Base-by-base conservation (phyloP, 1,140 invertebrate genomes). In the Zaprionus gabonicus region DNA sequence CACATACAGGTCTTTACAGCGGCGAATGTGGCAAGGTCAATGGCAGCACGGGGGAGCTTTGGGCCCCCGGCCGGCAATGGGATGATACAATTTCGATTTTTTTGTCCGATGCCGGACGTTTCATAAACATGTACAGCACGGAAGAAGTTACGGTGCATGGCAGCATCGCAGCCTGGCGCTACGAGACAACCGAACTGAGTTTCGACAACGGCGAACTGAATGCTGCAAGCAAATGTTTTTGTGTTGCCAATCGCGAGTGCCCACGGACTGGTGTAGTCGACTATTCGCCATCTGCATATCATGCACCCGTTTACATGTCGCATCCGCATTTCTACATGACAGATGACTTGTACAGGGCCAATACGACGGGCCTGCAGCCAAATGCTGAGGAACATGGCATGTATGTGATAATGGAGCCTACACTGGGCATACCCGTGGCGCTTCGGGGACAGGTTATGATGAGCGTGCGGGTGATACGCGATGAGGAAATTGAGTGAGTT, bases 241-340 rank as follows among this genome's bases (percentile, higher is more conserved):
- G 91, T 68, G 75, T 84, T 7, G 4, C 44, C 36, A 66, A 92
- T 4, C 76, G 92, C 0, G 92, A 93, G 72, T 94, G 93, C 72
- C 91, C 90, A 0, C 53, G 62, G 55, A 88, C 88, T 69, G 95
- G 95, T 3, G 93, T 95, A 2, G 92, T 96, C 75, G 95, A 96
- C 88, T 95, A 96, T 31, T 95, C 95, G 0, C 93, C 93, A n/a
- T 96, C 96, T 49, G 94, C 95, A 80, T 96, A 93, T 81, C 94
- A 95, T 9, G 95, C 96, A 12, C 97, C 97, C 0, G 95, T 96
- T 5, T 97, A 96, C 81, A 93, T 98, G 53, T 97, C 97, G 5
- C 95, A 96, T 81, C 97, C 97, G 0, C 97, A 99, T 93, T 98
- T 98, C 93, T 95, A 96, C 85, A 93, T 96, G 72, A 96, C 95